Evolutionary conservation across 2,888 invertebrate genomes (phyloP), one percentile per base, ranked within the genome.

Genomic region (Conops quadrifasciatus): DNA sequence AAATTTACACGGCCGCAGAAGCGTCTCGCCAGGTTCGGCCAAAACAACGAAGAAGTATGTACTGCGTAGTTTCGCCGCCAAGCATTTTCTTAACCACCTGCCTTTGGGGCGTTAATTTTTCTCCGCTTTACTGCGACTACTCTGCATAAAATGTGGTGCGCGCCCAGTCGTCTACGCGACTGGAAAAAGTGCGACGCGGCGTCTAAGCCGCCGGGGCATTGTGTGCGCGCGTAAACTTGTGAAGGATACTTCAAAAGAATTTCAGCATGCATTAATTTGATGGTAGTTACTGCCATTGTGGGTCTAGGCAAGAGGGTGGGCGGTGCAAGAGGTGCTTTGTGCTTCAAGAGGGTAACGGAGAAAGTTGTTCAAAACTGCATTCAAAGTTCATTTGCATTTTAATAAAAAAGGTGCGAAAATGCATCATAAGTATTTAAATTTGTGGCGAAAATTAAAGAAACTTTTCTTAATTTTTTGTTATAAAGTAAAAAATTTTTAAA

Each of bases 261-360:
- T 58, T 67, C 58, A 36, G 45, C 45, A 45, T 67, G 67, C 58
- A 56, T 30, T 67, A 43, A 67, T 67, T 59, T 67, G 45, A 47
- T 43, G 26, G 28, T 26, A 24, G 24, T 43, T 45, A 45, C 11
- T 21, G 21, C 24, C 26, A 26, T 16, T 16, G 49, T 49, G n/a
- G 1, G 53, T 21, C 21, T 24, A 3, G 19, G 26, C 11, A 1
- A 28, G 58, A 24, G 24, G 26, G 26, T 28, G 7, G 9, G 58
- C 13, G 24, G 21, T 28, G 58, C 26, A 7, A 28, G 58, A 24
- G 58, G 16, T 53, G 49, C 24, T 21, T 53, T 15, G 49, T n/a
- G 49, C 4, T 7, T 36, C 58, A 9, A 28, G 58, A 15, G 28
- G 28, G 36, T 9, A 49, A 47, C 45, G 51, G n/a, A 47, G 58